Evolutionary conservation across 2,797 vertebrate species (phyloP), one percentile per base, ranked within the genome.

Genomic region (Calcarius lapponicus): DNA sequence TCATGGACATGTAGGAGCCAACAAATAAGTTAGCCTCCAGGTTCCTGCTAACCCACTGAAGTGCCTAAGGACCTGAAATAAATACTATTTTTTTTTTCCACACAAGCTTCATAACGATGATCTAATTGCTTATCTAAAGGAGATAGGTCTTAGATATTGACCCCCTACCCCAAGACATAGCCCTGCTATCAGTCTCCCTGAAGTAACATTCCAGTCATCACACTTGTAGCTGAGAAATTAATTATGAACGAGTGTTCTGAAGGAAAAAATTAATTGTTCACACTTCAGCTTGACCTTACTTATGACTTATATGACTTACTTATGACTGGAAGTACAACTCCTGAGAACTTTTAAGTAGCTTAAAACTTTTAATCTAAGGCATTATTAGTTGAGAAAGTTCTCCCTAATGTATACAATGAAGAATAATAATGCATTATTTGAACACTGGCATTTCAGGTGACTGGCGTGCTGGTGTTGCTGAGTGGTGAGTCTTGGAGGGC

Each of bases 111-210:
- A 86, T 57, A 88, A 87, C 0, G 0, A 58, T 83, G 43, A 10
- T 38, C 53, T 94, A 87, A 92, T 88, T 82, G 40, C 60, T 92
- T 92, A 95, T 94, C 67, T 94, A 82, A 92, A 93, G 50, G 57
- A 88, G 79, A 90, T 65, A 94, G 34, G 32, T 86, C 47, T 71
- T 21, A 87, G 91, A 88, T 61, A 79, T 31, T 73, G 76, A 80
- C 10, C 36, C n/a, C 12, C 13, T 53, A n/a, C 26, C 38, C 82
- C 22, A 80, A 82, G 70, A 57, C 79, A 71, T 4, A 74, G 75
- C 38, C 45, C 7, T 60, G 74, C 76, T 90, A 84, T 90, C 86
- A 92, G 54, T 93, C 38, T 88, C 53, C 78, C 67, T 87, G 86
- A 90, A 94, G 78, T 54, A 94, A 80, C 64, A 69, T 60, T 95